Conservation (phyloP, 2,113 vertebrate species). For the Oxyruncus cristatus region DNA sequence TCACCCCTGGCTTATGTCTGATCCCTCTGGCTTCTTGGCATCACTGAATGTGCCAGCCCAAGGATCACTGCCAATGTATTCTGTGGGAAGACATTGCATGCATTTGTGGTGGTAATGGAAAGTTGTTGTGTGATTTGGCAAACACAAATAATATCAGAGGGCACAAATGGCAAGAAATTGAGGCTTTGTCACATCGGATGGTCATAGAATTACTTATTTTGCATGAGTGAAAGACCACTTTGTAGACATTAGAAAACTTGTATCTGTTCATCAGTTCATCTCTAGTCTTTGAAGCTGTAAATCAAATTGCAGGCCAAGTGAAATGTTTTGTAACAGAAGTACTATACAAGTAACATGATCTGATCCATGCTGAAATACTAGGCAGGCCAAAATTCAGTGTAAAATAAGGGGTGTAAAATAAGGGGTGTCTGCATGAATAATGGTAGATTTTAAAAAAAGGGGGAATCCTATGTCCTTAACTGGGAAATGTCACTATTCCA, state of each 20-base stretch:
- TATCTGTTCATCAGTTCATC: not conserved
- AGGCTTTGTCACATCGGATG: not conserved
- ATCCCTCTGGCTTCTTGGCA: slow-evolving; percentile 28
- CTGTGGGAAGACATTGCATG: not conserved
- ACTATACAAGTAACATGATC: not conserved
- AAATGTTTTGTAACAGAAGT: not conserved
- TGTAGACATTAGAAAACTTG: not conserved
- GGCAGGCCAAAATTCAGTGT: not conserved
- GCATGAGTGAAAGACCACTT: not conserved
- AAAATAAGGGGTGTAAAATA: not conserved
- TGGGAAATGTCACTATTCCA: not conserved
- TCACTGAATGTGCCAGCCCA: not conserved
- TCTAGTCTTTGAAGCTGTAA: not conserved
- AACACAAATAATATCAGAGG: not conserved
- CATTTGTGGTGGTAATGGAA: slow-evolving; percentile 1
- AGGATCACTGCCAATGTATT: not conserved
- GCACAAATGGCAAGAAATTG: not conserved
- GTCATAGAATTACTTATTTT: not conserved
- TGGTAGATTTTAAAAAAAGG: not conserved
- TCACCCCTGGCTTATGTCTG: slow-evolving; percentile 13
- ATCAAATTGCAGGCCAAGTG: not conserved
- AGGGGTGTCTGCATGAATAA: not conserved
- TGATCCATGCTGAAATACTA: not conserved
- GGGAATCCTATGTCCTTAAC: not conserved
- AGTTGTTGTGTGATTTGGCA: not conserved